phyloP scores from a whole-genome alignment of 2,888 invertebrate genomes.

The Synanthedon tipuliformis region DNA sequence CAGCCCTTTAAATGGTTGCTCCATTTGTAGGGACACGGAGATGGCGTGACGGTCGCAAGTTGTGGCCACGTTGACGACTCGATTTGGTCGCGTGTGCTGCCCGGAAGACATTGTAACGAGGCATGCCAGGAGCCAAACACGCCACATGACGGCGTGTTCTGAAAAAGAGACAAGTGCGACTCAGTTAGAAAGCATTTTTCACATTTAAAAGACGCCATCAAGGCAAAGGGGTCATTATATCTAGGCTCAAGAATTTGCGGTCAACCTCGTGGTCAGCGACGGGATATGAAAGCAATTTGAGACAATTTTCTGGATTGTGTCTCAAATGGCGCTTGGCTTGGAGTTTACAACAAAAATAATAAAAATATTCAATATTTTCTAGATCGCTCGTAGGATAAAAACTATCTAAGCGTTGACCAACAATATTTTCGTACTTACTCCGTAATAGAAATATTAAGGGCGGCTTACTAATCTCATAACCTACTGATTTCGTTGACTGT shows the following conservation, averaged over 20 bases:
- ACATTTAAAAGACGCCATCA: too few species aligned
- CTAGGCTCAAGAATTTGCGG: constrained; percentile 21
- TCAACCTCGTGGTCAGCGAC: constrained; percentile 25
- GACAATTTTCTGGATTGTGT: constrained; percentile 12
- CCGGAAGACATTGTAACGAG: constrained; percentile 20
- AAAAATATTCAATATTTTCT: too few species aligned
- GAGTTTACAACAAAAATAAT: background rate
- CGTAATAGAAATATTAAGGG: too few species aligned
- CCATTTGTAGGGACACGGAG: constrained; percentile 72
- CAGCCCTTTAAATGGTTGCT: constrained; percentile 76
- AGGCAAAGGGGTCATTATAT: too few species aligned
- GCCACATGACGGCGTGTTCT: constrained; percentile 50
- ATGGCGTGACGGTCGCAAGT: constrained; percentile 74
- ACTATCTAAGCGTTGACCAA: too few species aligned
- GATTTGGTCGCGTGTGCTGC: constrained; percentile 50
- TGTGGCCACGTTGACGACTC: constrained; percentile 69
- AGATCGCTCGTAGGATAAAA: too few species aligned
- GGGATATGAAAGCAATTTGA: constrained; percentile 36
- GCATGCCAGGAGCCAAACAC: constrained; percentile 33
- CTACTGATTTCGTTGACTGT: too few species aligned
- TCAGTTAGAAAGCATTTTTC: too few species aligned
- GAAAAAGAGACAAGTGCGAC: constrained; percentile 6
- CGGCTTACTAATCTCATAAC: too few species aligned
- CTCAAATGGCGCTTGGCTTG: background rate
- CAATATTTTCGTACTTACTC: too few species aligned